phyloP scores from a whole-genome alignment of 2,888 invertebrate species.

The Hypena proboscidalis region DNA sequence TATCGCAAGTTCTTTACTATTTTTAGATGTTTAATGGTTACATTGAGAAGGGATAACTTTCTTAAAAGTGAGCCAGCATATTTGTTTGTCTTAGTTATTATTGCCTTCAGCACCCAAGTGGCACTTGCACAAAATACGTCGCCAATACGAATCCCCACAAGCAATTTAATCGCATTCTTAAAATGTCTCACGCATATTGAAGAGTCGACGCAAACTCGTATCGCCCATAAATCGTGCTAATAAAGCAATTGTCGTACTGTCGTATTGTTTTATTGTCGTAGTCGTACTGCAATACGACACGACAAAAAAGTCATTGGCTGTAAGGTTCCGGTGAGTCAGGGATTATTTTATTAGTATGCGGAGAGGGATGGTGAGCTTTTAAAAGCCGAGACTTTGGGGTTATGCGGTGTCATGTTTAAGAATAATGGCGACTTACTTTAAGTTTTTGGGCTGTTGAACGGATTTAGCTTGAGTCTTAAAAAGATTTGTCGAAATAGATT shows the following conservation, averaged over 20 bases:
- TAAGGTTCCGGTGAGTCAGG: slow-evolving; percentile 17
- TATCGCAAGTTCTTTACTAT: too few relatives aligned
- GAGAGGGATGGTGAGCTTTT: slow-evolving; percentile 19
- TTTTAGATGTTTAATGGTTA: too few relatives aligned
- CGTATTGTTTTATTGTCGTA: too few relatives aligned
- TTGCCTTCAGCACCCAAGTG: background rate
- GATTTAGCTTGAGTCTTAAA: too few relatives aligned
- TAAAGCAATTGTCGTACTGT: slow-evolving; percentile 3
- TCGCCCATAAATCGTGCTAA: slow-evolving; percentile 5
- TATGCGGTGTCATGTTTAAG: background rate
- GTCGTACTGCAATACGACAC: too few relatives aligned
- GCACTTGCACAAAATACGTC: too few relatives aligned
- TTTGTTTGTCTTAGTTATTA: too few relatives aligned
- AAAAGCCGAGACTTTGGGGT: slow-evolving; percentile 1
- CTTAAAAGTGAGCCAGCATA: too few relatives aligned
- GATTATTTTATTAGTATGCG: slow-evolving; percentile 63
- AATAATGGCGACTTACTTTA: background rate
- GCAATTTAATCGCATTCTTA: background rate
- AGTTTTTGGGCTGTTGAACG: too few relatives aligned
- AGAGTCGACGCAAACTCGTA: slow-evolving; percentile 1
- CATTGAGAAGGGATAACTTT: too few relatives aligned
- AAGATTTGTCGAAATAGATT: too few relatives aligned
- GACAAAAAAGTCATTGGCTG: too few relatives aligned
- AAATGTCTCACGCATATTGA: slow-evolving; percentile 9
- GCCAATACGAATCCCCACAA: background rate